Percentiles rank a stretch among this genome's conserved stretches.
These are phyloP conservation scores for Protosalanx chinensis DNA, from an alignment of 2,797 vertebrate genomes.

Conservation along the genomic window DNA sequence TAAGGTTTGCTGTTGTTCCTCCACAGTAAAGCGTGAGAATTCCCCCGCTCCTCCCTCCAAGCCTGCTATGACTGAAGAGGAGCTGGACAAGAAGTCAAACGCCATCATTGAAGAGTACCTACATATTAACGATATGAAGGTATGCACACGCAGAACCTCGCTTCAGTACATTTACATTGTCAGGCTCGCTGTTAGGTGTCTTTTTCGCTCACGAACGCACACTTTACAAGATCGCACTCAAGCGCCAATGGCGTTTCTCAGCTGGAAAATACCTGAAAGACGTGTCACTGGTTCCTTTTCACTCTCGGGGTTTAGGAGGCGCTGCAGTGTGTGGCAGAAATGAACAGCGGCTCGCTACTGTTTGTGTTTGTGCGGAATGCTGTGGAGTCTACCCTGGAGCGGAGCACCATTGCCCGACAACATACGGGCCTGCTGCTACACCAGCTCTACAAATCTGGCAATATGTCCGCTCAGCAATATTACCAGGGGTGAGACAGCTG, in stretches of 20 bases:
- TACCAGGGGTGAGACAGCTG: slow-evolving; percentile 85
- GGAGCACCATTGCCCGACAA: slow-evolving; percentile 88
- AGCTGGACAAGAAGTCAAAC: slow-evolving; percentile 90
- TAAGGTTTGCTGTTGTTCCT: background rate
- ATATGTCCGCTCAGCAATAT: slow-evolving; percentile 83
- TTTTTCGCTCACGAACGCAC: background rate
- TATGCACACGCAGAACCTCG: slow-evolving; percentile 43
- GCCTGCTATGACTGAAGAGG: slow-evolving; percentile 81
- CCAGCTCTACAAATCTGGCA: slow-evolving; percentile 79
- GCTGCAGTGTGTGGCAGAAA: slow-evolving; percentile 89
- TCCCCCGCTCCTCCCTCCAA: slow-evolving; percentile 72
- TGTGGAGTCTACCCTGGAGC: slow-evolving; percentile 90
- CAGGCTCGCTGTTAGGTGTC: background rate
- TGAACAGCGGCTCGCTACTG: slow-evolving; percentile 82
- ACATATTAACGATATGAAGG: slow-evolving; percentile 97
- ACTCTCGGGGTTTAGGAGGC: slow-evolving; percentile 78
- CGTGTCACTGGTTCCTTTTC: background rate
- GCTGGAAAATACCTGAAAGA: background rate
- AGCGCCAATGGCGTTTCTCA: background rate
- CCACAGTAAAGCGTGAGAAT: slow-evolving; percentile 80
- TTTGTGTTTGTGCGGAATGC: slow-evolving; percentile 90
- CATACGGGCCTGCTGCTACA: slow-evolving; percentile 86
- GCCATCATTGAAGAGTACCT: slow-evolving; percentile 95
- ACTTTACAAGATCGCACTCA: background rate
- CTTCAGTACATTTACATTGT: background rate